Conservation (phyloP, 2,888 invertebrate genomes). For the Dynastes tityus region DNA sequence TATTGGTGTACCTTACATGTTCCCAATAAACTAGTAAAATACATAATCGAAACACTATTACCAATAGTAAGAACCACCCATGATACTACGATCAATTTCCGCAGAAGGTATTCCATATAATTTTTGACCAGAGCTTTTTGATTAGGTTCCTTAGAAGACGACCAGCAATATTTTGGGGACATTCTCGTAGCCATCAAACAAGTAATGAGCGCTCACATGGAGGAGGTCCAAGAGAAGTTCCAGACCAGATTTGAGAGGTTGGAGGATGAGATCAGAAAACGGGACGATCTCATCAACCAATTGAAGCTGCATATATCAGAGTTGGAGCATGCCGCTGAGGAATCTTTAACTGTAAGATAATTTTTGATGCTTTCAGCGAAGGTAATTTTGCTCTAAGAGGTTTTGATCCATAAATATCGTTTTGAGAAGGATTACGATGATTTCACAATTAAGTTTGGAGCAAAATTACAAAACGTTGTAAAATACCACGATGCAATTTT, state of each 20-base stretch:
- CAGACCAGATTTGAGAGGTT: slow-evolving; percentile 82
- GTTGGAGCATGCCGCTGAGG: slow-evolving; percentile 72
- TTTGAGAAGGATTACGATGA: too few relatives aligned
- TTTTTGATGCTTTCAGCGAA: not conserved
- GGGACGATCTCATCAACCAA: slow-evolving; percentile 87
- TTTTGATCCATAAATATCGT: not conserved
- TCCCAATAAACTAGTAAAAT: slow-evolving; percentile 3
- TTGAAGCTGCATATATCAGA: slow-evolving; percentile 83
- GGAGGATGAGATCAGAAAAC: slow-evolving; percentile 85
- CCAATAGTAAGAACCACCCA: slow-evolving; percentile 10
- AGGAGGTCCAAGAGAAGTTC: slow-evolving; percentile 81
- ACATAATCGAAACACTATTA: slow-evolving; percentile 4
- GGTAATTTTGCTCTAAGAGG: too few relatives aligned
- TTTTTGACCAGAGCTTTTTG: slow-evolving; percentile 1
- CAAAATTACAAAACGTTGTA: too few relatives aligned
- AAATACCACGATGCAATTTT: too few relatives aligned
- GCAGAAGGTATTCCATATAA: not conserved
- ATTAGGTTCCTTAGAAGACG: slow-evolving; percentile 77
- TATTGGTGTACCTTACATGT: not conserved
- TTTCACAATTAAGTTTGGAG: too few relatives aligned
- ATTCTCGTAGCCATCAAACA: slow-evolving; percentile 85
- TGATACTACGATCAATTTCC: not conserved
- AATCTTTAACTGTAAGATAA: slow-evolving; percentile 65
- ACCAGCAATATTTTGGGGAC: slow-evolving; percentile 88
- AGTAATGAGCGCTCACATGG: slow-evolving; percentile 83